A percentile compares a stretch with the other conserved stretches of the same genome.
Conservation (phyloP, 35 echinoderm and acorn worm species). For the Apostichopus parvimensis region DNA sequence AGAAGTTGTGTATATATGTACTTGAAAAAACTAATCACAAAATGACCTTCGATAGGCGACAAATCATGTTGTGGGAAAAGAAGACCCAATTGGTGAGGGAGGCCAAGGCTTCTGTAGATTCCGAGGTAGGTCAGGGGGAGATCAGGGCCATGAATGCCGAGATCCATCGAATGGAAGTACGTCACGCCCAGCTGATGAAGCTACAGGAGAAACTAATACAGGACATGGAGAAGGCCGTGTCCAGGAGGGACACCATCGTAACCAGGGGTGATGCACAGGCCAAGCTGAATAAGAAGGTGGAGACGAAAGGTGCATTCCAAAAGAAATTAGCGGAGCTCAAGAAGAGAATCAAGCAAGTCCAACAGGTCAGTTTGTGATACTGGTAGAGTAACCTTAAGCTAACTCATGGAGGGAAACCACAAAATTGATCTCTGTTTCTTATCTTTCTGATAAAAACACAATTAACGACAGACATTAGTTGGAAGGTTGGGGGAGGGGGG, state of each 20-base stretch:
- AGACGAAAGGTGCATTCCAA: conserved; percentile 97
- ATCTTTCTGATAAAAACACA: too few relatives aligned
- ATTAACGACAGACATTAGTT: too few relatives aligned
- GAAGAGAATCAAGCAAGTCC: conserved; percentile 97
- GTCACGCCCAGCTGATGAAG: too few relatives aligned
- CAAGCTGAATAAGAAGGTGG: conserved; percentile 95
- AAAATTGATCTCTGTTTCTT: too few relatives aligned
- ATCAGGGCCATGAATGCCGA: conserved; percentile 52
- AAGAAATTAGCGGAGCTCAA: conserved; percentile 94
- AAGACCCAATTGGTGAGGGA: conserved; percentile 98
- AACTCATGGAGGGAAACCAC: too few relatives aligned
- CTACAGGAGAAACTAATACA: conserved; percentile 79
- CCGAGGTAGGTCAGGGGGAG: conserved; percentile 97
- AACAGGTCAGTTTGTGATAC: conserved; percentile 68
- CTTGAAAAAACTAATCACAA: too few relatives aligned
- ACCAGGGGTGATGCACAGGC: conserved; percentile 91
- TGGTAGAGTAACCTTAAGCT: too few relatives aligned
- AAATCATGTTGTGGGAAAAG: conserved; percentile 99
- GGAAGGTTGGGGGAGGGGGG: too few relatives aligned
- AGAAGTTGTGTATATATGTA: too few relatives aligned
- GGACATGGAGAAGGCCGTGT: conserved; percentile 99
- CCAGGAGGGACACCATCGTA: conserved; percentile 94
- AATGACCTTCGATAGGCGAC: conserved; percentile 62
- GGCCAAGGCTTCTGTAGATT: conserved; percentile 96
- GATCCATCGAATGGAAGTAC: conserved; percentile 85